A percentile compares a stretch with the other conserved stretches of the same genome.
These are phyloP conservation scores for Cydia splendana DNA, from an alignment of 1,140 invertebrate species.

Conservation along the genomic window DNA sequence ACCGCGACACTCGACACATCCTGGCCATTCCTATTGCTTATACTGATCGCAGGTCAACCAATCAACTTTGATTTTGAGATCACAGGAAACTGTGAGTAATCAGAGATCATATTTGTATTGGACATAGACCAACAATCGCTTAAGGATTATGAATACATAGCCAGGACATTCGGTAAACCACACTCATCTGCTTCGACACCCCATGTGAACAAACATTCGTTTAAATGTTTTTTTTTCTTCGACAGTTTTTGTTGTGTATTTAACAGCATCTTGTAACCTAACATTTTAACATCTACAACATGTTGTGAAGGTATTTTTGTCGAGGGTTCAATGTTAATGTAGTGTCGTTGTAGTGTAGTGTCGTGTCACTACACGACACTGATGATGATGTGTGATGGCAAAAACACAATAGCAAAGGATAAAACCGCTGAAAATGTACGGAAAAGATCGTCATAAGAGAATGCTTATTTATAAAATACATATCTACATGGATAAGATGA, in stretches of 20 bases:
- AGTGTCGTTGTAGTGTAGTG: neutral
- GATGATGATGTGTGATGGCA: too few relatives aligned
- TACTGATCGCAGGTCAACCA: neutral
- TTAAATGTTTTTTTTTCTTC: constrained; percentile 10
- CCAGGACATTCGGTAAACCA: neutral
- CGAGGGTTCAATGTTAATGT: neutral
- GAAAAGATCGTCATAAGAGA: neutral
- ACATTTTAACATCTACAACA: constrained; percentile 3
- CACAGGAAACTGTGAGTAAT: neutral
- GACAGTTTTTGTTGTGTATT: neutral
- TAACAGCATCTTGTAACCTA: neutral
- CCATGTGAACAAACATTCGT: constrained; percentile 12
- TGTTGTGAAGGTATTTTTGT: constrained; percentile 9
- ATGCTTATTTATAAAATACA: neutral
- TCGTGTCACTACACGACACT: too few relatives aligned
- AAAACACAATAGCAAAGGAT: neutral
- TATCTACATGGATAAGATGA: neutral
- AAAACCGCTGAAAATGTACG: neutral
- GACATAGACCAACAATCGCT: neutral
- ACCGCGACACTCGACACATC: constrained; percentile 25
- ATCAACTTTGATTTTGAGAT: neutral
- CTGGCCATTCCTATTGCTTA: neutral
- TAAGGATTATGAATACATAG: neutral
- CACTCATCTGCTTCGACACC: constrained; percentile 14
- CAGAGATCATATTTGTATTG: neutral